Evolutionary conservation across 2,888 invertebrate genomes (phyloP).

Genomic region (Eupithecia abbreviata): DNA sequence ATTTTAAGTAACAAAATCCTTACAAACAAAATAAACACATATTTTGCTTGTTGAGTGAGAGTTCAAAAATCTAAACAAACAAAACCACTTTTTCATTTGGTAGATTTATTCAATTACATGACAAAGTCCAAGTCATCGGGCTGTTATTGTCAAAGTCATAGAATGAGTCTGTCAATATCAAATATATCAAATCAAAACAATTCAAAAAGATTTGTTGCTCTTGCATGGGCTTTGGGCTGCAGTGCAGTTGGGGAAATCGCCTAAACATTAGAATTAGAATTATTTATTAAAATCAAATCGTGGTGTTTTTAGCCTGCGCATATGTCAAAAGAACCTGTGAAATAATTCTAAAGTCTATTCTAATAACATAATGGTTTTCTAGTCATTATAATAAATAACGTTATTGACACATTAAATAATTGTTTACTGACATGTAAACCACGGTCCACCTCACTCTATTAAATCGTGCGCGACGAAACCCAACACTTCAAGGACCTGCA

Average conservation of each 20-base stretch:
- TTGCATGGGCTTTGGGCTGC: background rate
- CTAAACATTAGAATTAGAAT: background rate
- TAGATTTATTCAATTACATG: background rate
- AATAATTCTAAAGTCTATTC: background rate
- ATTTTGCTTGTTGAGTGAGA: no score
- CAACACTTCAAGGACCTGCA: slow-evolving; percentile 19
- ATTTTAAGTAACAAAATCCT: slow-evolving; percentile 46
- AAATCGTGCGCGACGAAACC: slow-evolving; percentile 13
- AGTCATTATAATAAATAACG: background rate
- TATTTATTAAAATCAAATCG: background rate
- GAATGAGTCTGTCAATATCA: no score
- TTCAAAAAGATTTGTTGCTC: background rate
- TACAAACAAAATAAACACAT: background rate
- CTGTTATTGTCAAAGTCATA: background rate
- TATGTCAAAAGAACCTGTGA: background rate
- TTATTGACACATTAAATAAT: slow-evolving; percentile 13
- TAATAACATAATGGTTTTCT: background rate
- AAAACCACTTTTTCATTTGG: background rate
- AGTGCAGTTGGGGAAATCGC: background rate
- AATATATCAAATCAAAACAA: background rate
- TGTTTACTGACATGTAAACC: slow-evolving; percentile 32
- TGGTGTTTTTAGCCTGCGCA: background rate
- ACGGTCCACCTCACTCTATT: slow-evolving; percentile 14
- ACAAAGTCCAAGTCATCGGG: background rate
- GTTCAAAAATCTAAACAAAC: background rate